Conservation (phyloP, 2,113 vertebrate genomes). For the Callochromis pleurospilus region DNA sequence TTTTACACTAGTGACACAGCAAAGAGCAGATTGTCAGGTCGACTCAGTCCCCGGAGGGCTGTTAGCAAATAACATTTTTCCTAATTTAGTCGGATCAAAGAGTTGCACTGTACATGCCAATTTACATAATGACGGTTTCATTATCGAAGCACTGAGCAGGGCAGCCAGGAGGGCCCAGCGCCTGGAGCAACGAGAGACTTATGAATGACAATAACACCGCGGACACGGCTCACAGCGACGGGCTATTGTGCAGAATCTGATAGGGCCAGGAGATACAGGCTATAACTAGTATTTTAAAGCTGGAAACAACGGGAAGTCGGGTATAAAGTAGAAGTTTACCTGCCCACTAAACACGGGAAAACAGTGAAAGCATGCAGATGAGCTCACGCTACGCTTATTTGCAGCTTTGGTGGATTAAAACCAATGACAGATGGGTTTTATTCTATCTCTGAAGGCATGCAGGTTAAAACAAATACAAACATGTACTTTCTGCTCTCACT, state of each 20-base stretch:
- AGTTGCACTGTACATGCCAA: slow-evolving; percentile 66
- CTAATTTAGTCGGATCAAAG: slow-evolving; percentile 65
- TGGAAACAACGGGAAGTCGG: background rate
- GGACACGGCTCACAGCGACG: slow-evolving; percentile 26
- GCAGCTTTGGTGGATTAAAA: background rate
- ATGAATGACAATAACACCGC: slow-evolving; percentile 55
- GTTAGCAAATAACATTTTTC: slow-evolving; percentile 62
- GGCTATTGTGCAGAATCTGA: slow-evolving; percentile 40
- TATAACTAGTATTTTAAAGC: background rate
- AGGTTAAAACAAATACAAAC: background rate
- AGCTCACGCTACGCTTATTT: background rate
- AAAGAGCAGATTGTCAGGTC: slow-evolving; percentile 47
- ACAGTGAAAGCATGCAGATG: background rate
- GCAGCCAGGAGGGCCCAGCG: slow-evolving; percentile 45
- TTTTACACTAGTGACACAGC: slow-evolving; percentile 53
- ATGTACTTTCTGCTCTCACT: background rate
- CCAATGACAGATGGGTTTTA: background rate
- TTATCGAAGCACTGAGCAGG: slow-evolving; percentile 56
- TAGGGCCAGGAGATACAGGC: background rate
- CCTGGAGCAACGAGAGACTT: slow-evolving; percentile 39
- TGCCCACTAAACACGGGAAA: background rate
- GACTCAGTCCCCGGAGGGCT: slow-evolving; percentile 32
- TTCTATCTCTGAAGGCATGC: background rate
- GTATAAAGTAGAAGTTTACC: background rate
- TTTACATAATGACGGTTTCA: slow-evolving; percentile 75